These are phyloP conservation scores for Catharus bicknelli DNA, from an alignment of 2,113 vertebrate species.

Conservation along the genomic window DNA sequence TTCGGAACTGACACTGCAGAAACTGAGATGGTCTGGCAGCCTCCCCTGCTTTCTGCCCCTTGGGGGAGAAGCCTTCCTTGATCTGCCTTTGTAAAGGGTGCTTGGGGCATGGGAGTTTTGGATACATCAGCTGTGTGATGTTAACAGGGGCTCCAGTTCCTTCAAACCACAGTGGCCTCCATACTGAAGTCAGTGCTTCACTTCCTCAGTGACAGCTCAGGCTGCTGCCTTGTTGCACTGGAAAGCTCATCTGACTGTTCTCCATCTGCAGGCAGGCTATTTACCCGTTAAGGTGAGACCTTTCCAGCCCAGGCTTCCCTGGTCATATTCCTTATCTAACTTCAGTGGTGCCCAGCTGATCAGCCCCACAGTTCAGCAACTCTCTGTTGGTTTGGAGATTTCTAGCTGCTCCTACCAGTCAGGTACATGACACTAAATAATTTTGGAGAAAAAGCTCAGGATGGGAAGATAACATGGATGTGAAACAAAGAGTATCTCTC, in stretches of 20 bases:
- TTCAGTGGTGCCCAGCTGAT: neutral
- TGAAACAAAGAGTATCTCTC: neutral
- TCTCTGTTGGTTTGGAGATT: neutral
- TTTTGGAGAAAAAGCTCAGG: neutral
- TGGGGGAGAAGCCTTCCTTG: neutral
- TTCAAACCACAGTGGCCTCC: neutral
- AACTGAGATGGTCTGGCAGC: accelerated
- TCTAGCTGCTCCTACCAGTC: neutral
- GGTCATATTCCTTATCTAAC: neutral
- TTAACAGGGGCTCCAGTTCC: neutral
- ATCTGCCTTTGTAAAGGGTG: neutral
- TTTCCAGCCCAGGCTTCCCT: neutral
- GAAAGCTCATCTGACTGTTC: neutral
- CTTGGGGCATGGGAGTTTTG: neutral
- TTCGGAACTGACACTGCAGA: neutral
- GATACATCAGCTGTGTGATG: neutral
- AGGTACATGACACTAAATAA: neutral
- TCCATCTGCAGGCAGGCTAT: neutral
- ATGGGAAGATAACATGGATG: neutral
- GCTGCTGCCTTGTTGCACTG: neutral
- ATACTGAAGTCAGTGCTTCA: neutral
- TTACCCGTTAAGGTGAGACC: neutral
- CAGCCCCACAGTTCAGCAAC: neutral
- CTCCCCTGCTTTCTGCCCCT: neutral
- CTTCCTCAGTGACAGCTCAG: neutral